A percentile compares a stretch with the other conserved stretches of the same genome.
These are phyloP conservation scores for Plebejus anna DNA, from an alignment of 2,888 invertebrate genomes.

Conservation along the genomic window DNA sequence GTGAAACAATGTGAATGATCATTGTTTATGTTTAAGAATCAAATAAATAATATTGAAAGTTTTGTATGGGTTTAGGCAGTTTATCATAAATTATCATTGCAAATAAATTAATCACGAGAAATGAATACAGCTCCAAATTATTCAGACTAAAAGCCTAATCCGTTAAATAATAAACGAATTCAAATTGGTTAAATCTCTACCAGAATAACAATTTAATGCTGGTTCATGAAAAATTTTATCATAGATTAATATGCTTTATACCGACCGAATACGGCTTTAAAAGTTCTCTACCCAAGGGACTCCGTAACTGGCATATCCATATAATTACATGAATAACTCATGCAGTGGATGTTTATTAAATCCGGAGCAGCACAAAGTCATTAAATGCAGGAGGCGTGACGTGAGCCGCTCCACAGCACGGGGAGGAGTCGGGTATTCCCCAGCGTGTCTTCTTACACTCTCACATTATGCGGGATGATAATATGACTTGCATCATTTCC, in stretches of 20 bases:
- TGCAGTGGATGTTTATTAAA: slow-evolving; percentile 13
- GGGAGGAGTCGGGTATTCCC: slow-evolving; percentile 25
- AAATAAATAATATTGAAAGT: background rate
- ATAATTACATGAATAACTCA: background rate
- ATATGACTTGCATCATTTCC: slow-evolving; percentile 28
- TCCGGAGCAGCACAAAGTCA: slow-evolving; percentile 15
- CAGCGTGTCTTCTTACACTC: slow-evolving; percentile 24
- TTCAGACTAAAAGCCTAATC: background rate
- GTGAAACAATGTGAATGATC: background rate
- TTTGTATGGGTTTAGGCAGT: background rate
- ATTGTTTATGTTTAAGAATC: background rate
- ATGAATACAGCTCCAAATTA: background rate
- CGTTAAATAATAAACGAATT: slow-evolving; percentile 5
- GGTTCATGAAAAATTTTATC: slow-evolving; percentile 1
- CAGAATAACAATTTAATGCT: slow-evolving; percentile 2
- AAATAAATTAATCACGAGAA: slow-evolving; percentile 14
- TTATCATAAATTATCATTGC: slow-evolving; percentile 25
- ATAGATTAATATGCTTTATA: slow-evolving; percentile 8
- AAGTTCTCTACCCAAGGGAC: background rate
- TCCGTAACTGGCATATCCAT: background rate
- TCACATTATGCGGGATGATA: slow-evolving; percentile 22
- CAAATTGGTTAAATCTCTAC: background rate
- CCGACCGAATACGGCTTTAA: background rate
- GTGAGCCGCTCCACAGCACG: background rate
- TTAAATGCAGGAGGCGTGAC: slow-evolving; percentile 15